These are phyloP conservation scores for Paralichthys olivaceus DNA, from an alignment of 2,113 vertebrate genomes.

Conservation along the genomic window DNA sequence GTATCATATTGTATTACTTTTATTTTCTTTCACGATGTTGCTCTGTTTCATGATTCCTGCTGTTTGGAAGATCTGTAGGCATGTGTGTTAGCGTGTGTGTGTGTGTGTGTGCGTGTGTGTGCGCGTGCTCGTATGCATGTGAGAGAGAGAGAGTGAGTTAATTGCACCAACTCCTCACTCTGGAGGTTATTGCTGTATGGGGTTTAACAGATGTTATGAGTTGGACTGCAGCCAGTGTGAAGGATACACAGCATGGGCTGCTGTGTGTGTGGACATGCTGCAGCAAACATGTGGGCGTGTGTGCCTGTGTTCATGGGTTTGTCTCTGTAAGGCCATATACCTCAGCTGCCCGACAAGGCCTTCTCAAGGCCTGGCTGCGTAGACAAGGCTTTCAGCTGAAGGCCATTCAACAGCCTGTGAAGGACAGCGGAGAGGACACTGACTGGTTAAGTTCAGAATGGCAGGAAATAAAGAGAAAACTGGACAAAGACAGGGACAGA, in stretches of 20 bases:
- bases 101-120: conserved; percentile 2
- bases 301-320: conserved; percentile 23
- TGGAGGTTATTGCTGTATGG: conserved; percentile 56
- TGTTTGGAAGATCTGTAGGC: conserved; percentile 45
- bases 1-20: conserved; percentile 58
- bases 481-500: not conserved
- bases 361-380: conserved; percentile 59
- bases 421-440: conserved; percentile 65
- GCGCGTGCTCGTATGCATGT: not conserved
- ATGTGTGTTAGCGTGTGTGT: conserved; percentile 8
- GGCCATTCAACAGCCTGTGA: conserved; percentile 59
- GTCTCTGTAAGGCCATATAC: conserved; percentile 30
- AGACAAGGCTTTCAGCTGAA: conserved; percentile 61
- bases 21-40: conserved; percentile 22
- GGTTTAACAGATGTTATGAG: conserved; percentile 72
- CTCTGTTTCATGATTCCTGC: conserved; percentile 61
- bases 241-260: conserved; percentile 47
- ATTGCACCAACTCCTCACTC: conserved; percentile 53
- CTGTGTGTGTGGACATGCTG: conserved; percentile 15
- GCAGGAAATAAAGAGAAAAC: conserved; percentile 41
- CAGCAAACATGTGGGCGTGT: conserved; percentile 28
- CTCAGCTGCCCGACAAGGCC: conserved; percentile 59
- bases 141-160: conserved; percentile 49
- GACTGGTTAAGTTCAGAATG: conserved; percentile 26
- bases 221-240: conserved; percentile 67